phyloP scores from a whole-genome alignment of 2,113 vertebrate genomes.

The Ceyx melanurus region DNA sequence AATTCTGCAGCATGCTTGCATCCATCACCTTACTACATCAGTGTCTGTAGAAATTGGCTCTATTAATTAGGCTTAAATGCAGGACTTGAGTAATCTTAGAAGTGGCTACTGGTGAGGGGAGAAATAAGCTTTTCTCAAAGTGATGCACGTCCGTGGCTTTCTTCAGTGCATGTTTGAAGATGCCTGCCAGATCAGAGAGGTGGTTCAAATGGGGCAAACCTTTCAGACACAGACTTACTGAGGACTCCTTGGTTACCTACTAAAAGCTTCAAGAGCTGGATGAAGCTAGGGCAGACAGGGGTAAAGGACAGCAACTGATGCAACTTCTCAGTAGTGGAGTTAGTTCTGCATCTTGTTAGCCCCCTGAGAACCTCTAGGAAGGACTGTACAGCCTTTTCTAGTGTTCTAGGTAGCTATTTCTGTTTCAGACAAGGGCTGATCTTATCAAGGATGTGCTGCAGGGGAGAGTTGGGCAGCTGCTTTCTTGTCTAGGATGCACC shows the following conservation, averaged over 20 bases:
- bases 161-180: neutral
- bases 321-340: neutral
- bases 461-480: neutral
- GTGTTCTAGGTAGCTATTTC: neutral
- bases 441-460: neutral
- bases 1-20: conserved; percentile 53
- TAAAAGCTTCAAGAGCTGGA: neutral
- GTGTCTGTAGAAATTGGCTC: conserved; percentile 54
- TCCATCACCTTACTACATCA: conserved; percentile 3
- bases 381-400: neutral
- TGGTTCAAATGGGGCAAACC: neutral
- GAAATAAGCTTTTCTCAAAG: conserved; percentile 32
- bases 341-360: neutral
- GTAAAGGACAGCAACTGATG: neutral
- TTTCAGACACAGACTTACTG: neutral
- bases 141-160: neutral
- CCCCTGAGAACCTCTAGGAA: neutral
- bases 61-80: conserved; percentile 68
- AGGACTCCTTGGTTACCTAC: neutral
- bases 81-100: conserved; percentile 44
- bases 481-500: neutral
- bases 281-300: neutral
- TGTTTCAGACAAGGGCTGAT: neutral
- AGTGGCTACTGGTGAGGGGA: conserved; percentile 33
- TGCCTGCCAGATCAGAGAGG: neutral